Base-by-base conservation (phyloP, 2,113 vertebrate genomes). In the Nerophis ophidion region DNA sequence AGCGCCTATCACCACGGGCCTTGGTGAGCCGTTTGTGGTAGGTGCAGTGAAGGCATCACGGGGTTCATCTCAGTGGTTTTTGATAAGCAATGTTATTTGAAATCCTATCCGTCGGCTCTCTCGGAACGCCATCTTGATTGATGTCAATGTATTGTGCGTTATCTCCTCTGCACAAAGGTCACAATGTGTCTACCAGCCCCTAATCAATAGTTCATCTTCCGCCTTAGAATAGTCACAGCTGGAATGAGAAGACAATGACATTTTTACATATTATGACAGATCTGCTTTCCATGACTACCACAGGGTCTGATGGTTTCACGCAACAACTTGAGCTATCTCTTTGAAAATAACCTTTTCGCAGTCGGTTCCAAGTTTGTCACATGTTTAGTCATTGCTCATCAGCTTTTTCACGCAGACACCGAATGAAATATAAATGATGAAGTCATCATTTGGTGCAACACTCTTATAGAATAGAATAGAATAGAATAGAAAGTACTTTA, bases 51-150 rank as follows among this genome's bases (percentile, higher is more conserved):
- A 44, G 40, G 19, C 40, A 70, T 63, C 61, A 65, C 62, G 57
- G 35, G 51, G 47, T 67, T 79, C 63, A 61, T 65, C 46, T 13
- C 13, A 8, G 64, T 60, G 60, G 15, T 40, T 48, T 54, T 69
- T 16, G 33, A 60, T 35, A 54, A 19, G 36, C 6, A 47, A 48
- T 46, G 16, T 58, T 54, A 55, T 12, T 60, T 65, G 3, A 45
- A 9, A 60, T n/a, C 59, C 46, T 10, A 5, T 71, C 55, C 40
- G 34, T 17, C 12, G 4, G 11, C 40, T 44, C 10, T 49, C n/a
- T 17, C 47, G 48, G 68, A 71, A 71, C 61, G 36, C 42, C 33
- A 40, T 62, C 26, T 60, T 16, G 9, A 59, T 33, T 36, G 15
- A 57, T 71, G 19, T 44, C 17, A 10, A 5, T 33, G 38, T 17